Base-by-base conservation (phyloP, 2,888 invertebrate species). In the Acleris cristana region DNA sequence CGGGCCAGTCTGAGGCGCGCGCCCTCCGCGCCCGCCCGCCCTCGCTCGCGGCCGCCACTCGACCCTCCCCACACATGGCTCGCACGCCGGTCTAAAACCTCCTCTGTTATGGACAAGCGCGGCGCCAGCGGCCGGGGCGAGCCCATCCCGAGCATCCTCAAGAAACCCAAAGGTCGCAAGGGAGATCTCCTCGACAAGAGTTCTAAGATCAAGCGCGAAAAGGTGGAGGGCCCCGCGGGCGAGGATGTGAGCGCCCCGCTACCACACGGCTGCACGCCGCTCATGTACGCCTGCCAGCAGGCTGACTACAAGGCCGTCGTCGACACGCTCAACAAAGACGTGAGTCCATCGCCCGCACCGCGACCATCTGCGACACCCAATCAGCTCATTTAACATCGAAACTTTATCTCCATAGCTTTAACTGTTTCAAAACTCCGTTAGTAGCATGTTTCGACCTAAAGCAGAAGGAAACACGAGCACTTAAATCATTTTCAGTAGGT, bases 251-350 rank as follows among this genome's bases (percentile, higher is more conserved):
- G 78, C 79, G 80, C 86, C 65, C 86, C 90, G 76, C 86, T 95
- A 76, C 92, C 92, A 74, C 94, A 94, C 80, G 96, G 97, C 79
- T 97, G 97, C 87, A 96, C 97, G 73, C 95, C 95, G 77, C 95
- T 98, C 82, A 98, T 98, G 97, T 97, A 97, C 92, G 97, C 97
- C 79, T 97, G 97, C 84, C 98, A 98, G 89, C 97, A 97, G 85
- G 97, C 96, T 61, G 95, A 97, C 90, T 95, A 96, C 85, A 94
- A 95, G 73, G 94, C 95, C 74, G 97, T 97, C 73, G 93, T 96
- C 75, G 95, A 95, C 76, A 94, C 96, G 76, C 94, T 98, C 76
- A 95, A 95, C 79, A 95, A 95, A 81, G 96, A 96, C 94, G 97
- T 97, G 94, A 94, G 94, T 94, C 75, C 65, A 65, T 53, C 64